Conservation (phyloP, 2,113 vertebrate genomes). For the Plecturocebus donacophilus region DNA sequence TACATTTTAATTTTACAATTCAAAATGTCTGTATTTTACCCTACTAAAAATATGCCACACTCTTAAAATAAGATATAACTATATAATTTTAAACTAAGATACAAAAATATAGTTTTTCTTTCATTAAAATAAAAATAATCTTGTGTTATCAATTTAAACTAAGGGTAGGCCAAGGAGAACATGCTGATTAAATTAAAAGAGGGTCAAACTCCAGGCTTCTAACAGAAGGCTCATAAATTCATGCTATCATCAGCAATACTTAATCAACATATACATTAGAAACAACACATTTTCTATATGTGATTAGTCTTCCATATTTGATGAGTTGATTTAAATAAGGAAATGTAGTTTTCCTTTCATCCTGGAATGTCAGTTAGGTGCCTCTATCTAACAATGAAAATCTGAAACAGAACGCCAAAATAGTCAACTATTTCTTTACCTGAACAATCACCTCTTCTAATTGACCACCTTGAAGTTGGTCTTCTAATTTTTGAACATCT, state of each 20-base stretch:
- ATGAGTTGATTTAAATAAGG: neutral
- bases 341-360: neutral
- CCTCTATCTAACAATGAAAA: neutral
- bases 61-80: neutral
- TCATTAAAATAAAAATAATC: neutral
- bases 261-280: neutral
- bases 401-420: constrained; percentile 8
- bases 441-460: constrained; percentile 97
- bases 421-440: constrained; percentile 82
- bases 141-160: neutral
- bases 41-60: neutral
- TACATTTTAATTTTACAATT: neutral
- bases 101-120: neutral
- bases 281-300: neutral
- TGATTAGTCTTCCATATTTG: neutral
- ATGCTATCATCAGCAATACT: constrained; percentile 15
- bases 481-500: constrained; percentile 90
- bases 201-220: neutral
- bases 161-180: neutral
- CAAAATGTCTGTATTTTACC: neutral
- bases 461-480: constrained; percentile 91
- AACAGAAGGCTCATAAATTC: constrained; percentile 1
- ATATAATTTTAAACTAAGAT: neutral
- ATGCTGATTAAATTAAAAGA: constrained; percentile 3
- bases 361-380: neutral